These are phyloP conservation scores for Poecilia picta DNA, from an alignment of 2,797 vertebrate genomes.

Conservation along the genomic window DNA sequence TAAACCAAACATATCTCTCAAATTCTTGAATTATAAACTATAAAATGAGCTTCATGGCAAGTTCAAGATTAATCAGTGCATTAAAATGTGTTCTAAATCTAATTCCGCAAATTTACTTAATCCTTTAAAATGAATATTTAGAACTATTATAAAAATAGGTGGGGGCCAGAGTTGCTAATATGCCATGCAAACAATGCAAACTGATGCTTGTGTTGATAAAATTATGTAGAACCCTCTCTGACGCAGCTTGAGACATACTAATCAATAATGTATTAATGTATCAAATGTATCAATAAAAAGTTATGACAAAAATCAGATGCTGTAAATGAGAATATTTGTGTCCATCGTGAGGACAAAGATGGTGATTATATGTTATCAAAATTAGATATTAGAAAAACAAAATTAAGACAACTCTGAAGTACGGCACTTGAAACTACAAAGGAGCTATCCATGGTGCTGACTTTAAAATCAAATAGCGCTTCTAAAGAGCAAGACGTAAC, in stretches of 20 bases:
- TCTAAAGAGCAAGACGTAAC: background rate
- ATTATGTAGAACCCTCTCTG: background rate
- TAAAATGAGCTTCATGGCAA: background rate
- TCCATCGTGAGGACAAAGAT: background rate
- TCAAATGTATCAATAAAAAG: background rate
- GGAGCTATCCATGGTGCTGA: background rate
- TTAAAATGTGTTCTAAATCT: too few species aligned
- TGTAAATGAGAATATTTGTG: background rate
- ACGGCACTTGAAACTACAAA: too few species aligned
- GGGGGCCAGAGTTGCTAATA: background rate
- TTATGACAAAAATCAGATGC: background rate
- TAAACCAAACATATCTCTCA: background rate
- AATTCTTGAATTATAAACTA: background rate
- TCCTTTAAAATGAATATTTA: too few species aligned
- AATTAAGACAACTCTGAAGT: background rate
- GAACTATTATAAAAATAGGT: too few species aligned
- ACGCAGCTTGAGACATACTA: too few species aligned
- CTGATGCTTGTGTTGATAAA: background rate
- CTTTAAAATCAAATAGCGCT: too few species aligned
- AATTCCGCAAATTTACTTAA: too few species aligned
- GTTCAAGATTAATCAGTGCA: background rate
- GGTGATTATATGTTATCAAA: background rate
- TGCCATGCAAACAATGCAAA: background rate
- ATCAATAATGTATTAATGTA: too few species aligned
- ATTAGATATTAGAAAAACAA: background rate